phyloP scores from a whole-genome alignment of 2,797 vertebrate genomes.

The Chlorospingus semifuscus region DNA sequence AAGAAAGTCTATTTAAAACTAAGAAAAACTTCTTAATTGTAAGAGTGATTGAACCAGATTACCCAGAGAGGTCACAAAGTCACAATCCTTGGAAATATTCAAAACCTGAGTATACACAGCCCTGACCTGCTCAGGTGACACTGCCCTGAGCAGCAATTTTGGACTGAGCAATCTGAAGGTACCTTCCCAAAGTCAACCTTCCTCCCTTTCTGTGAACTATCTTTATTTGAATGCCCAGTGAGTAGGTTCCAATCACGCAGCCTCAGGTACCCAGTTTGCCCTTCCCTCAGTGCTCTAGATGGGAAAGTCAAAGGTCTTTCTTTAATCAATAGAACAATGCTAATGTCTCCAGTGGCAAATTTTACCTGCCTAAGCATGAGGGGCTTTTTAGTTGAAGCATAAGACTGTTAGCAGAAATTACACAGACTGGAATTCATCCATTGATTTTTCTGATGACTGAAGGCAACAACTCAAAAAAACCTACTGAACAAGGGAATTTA shows the following conservation, averaged over 20 bases:
- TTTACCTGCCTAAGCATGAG: background rate
- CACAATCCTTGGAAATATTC: background rate
- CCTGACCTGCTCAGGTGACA: background rate
- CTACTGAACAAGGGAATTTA: background rate
- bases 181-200: background rate
- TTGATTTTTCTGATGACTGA: conserved; percentile 19
- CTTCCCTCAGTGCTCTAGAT: background rate
- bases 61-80: background rate
- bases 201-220: background rate
- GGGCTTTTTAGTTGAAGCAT: background rate
- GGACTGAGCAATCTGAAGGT: background rate
- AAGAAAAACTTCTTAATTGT: background rate
- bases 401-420: background rate
- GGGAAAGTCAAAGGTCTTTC: background rate
- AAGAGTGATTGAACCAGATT: background rate
- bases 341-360: background rate
- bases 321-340: background rate
- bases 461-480: background rate
- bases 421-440: background rate
- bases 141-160: background rate
- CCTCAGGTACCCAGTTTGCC: background rate
- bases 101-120: background rate
- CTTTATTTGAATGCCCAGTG: background rate
- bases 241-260: background rate
- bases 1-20: background rate